Conservation (phyloP, 2,888 invertebrate species). For the Liopterus haemorrhoidalis region DNA sequence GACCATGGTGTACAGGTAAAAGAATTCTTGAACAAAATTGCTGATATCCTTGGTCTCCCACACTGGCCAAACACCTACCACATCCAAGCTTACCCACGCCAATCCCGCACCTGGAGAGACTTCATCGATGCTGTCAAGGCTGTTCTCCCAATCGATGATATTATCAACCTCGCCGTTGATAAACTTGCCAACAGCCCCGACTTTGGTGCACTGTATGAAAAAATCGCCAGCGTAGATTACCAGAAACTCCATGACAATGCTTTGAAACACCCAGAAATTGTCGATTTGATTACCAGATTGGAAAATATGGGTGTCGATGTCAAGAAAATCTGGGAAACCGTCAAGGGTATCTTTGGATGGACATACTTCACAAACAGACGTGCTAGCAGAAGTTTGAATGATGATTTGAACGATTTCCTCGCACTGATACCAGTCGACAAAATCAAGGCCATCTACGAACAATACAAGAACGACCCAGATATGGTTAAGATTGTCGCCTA, state of each 20-base stretch:
- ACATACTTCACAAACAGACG: constrained; percentile 5
- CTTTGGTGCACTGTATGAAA: constrained; percentile 32
- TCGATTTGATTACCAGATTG: constrained; percentile 26
- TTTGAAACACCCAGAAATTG: constrained; percentile 30
- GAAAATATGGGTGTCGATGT: constrained; percentile 32
- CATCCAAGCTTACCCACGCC: no score
- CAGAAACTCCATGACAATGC: constrained; percentile 32
- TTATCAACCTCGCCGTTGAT: constrained; percentile 27
- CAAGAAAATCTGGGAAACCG: constrained; percentile 22
- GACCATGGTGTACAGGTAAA: constrained; percentile 4
- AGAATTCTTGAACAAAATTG: constrained; percentile 10
- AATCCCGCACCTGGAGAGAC: no score
- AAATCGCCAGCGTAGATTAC: constrained; percentile 29
- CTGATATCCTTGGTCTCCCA: constrained; percentile 15
- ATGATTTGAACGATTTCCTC: constrained; percentile 22
- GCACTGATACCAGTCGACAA: constrained; percentile 24
- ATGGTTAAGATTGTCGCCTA: constrained; percentile 29
- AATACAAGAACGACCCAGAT: constrained; percentile 27
- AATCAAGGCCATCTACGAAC: constrained; percentile 23
- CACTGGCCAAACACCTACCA: constrained; percentile 9
- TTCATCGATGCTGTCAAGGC: constrained; percentile 32
- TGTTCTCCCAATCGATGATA: constrained; percentile 29
- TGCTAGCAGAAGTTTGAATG: no score
- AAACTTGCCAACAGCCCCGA: constrained; percentile 30
- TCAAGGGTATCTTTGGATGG: constrained; percentile 34